Evolutionary conservation across 1,140 invertebrate species (phyloP), one percentile per base, ranked within the genome.

Genomic region (Drosophila mauritiana): DNA sequence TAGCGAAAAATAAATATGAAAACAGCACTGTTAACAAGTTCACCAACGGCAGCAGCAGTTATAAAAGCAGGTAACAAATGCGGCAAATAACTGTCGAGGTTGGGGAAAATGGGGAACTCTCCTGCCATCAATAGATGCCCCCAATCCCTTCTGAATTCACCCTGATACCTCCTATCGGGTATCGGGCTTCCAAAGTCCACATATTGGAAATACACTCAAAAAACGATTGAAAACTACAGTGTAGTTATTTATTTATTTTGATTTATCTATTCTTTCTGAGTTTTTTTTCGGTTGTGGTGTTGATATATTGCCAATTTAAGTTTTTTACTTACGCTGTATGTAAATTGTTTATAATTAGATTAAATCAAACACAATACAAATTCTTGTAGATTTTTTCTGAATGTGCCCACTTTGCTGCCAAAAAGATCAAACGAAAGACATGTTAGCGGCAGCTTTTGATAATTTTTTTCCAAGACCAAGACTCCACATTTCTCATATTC

Each of bases 381-480:
- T 31, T 37, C 15, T 37, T 20, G 10, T 8, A 22, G 1, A 25
- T n/a, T 27, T 34, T 34, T 59, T 63, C 39, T 45, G 11, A 27
- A 36, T 64, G 61, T 67, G 64, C 36, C 20, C 59, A 64, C 45
- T 68, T 43, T n/a, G 54, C 55, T 56, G 56, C 61, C 55, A 68
- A 77, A 80, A 84, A 89, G 84, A 89, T 84, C 84, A 89, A 89
- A 89, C 80, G 85, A 77, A 84, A 73, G 73, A 80, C 84, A 80
- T 89, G 79, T 80, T 58, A 75, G 84, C 84, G 84, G 84, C 84
- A 75, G 80, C 84, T 89, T 88, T 89, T 89, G 84, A 89, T 89
- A 89, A 80, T 81, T 81, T 85, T 78, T 79, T 78, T 20, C 10
- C 42, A 45, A 74, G 72, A 72, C 73, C 42, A 45, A 72, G 72